Base-by-base conservation (phyloP, 1,140 invertebrate species). In the Orussus abietinus region DNA sequence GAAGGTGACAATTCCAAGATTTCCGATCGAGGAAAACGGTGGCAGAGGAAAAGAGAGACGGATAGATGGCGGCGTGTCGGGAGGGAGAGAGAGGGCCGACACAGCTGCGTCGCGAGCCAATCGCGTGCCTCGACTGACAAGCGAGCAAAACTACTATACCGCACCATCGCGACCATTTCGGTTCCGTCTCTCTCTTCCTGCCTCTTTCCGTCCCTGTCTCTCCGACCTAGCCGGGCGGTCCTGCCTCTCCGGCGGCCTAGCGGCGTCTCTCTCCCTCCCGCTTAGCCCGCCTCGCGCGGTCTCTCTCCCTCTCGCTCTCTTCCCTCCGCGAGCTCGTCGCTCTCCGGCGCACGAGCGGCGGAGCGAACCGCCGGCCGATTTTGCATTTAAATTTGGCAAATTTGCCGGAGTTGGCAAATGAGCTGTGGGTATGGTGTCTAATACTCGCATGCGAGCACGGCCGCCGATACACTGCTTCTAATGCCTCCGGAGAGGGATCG, bases 361-460 rank as follows among this genome's bases (percentile, higher is more conserved):
- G 35, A 29, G 30, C 31, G 26, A 31, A 38, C 44, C 18, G 25
- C 41, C 51, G 49, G 56, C 62, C 64, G 66, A 69, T 69, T 69
- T 69, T 69, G 64, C 66, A 69, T 69, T 69, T 66, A 69, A 69
- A 69, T 69, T 69, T 69, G 57, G 61, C 63, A 66, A 69, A 69
- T 66, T 69, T 66, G 55, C 62, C 64, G 53, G 61, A 69, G 62
- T 69, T 66, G 62, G 64, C 66, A 69, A 69, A 69, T 69, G 66
- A 69, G 66, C 66, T 66, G 66, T 58, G 59, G 61, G 61, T 57
- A 62, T 57, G 45, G 51, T 38, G 51, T 65, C 64, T 68, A 62
- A 65, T 65, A 66, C 60, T 51, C 51, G 48, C 40, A 43, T 48
- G 43, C 38, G 42, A 43, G 42, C 42, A 49, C 46, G 35, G 47